These are phyloP conservation scores for Sula dactylatra DNA, from an alignment of 2,113 vertebrate species.

Conservation along the genomic window DNA sequence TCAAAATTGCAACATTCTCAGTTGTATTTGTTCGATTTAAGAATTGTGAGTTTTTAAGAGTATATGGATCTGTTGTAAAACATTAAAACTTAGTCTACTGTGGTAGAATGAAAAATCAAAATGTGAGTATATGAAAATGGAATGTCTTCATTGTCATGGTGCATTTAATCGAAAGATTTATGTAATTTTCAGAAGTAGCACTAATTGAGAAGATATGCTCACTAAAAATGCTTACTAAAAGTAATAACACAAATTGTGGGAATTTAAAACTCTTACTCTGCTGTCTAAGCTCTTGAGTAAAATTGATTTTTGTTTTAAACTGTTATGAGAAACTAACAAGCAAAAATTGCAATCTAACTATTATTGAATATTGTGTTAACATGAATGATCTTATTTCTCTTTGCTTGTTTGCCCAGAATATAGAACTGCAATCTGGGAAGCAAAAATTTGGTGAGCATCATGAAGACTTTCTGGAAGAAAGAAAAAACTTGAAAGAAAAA, in stretches of 20 bases:
- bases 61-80: not conserved
- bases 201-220: not conserved
- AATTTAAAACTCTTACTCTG: not conserved
- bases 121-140: not conserved
- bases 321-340: not conserved
- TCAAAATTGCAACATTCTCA: not conserved
- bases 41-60: not conserved
- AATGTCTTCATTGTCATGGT: not conserved
- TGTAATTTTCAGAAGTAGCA: not conserved
- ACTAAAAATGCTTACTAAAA: not conserved
- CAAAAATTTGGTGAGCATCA: not conserved
- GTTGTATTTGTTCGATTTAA: not conserved
- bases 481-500: constrained; percentile 60
- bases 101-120: not conserved
- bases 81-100: not conserved
- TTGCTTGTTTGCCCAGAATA: constrained; percentile 47
- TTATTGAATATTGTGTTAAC: not conserved
- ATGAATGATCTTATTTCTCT: not conserved
- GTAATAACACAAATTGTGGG: not conserved
- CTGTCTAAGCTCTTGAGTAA: not conserved
- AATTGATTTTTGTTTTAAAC: not conserved
- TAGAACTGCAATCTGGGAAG: constrained; percentile 41
- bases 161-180: not conserved
- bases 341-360: not conserved
- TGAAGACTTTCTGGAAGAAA: constrained; percentile 20